Evolutionary conservation across 2,113 vertebrate species (phyloP), one percentile per base, ranked within the genome.

Genomic region (Poeciliopsis prolifica): DNA sequence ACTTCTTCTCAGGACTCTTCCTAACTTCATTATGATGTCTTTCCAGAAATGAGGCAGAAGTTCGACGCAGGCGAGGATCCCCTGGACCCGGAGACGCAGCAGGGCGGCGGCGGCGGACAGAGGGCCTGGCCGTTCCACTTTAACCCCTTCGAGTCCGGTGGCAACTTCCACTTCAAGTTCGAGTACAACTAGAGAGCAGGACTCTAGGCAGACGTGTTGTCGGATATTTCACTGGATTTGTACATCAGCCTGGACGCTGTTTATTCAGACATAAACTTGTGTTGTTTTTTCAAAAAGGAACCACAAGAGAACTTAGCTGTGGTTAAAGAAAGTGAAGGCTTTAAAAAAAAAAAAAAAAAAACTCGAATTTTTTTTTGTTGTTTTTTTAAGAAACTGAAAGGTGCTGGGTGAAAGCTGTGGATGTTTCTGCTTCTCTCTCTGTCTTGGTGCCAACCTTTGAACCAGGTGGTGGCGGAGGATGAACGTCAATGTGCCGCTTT

Each of bases 121-220:
- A 91, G 93, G 17, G 83, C 86, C 44, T 96, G 95, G 95, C 94
- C 95, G 8, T 95, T 94, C 22, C 93, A 94, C 74, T 96, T 95
- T 80, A 95, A 96, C 90, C 95, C 95, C 3, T 96, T 96, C 19
- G 93, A 96, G 62, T 95, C 95, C 0, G 95, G 95, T 0, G 93
- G 95, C 73, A 96, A 92, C 84, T 96, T 93, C 80, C 95, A 96
- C 82, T 96, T 96, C 80, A 96, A 96, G 83, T 96, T 96, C 79
- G 93, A 96, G 37, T 94, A 94, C 80, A 95, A 96, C 87, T 96
- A 93, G 89, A 74, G 65, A 26, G 62, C 44, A 48, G 70, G 78
- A 82, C 70, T 1, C 1, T 5, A 75, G 54, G 75, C 74, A 30
- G 48, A 73, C 86, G 44, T 19, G 44, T 35, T 48, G 44, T 5